phyloP scores from a whole-genome alignment of 1,140 invertebrate genomes.

The Drosophila punjabiensis region DNA sequence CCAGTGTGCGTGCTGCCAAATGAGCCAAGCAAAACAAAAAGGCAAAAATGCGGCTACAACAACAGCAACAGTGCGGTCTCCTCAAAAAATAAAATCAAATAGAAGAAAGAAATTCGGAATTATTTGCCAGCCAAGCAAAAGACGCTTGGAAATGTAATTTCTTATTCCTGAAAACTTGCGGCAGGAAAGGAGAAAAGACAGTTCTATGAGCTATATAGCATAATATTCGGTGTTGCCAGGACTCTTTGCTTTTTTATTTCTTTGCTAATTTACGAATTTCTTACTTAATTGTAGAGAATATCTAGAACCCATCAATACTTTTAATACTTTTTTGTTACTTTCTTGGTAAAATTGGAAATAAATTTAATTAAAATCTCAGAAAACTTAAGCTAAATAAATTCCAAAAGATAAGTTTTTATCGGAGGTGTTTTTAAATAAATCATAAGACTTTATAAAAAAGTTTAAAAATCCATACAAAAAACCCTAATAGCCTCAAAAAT shows the following conservation, averaged over 20 bases:
- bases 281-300: constrained; percentile 28
- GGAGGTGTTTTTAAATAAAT: neutral
- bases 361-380: neutral
- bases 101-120: constrained; percentile 19
- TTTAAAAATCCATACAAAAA: neutral
- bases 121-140: constrained; percentile 44
- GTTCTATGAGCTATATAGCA: constrained; percentile 27
- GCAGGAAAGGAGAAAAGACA: neutral
- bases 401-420: neutral
- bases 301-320: too few species aligned
- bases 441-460: neutral
- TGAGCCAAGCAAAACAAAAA: constrained; percentile 81
- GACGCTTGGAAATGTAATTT: constrained; percentile 49
- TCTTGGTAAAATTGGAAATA: neutral
- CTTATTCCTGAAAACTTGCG: neutral
- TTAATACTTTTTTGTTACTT: neutral
- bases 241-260: constrained; percentile 10
- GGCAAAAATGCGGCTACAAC: constrained; percentile 67
- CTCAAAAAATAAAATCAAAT: constrained; percentile 17
- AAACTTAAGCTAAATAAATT: neutral
- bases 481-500: neutral
- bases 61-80: constrained; percentile 45
- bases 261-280: constrained; percentile 8
- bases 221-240: constrained; percentile 43
- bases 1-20: constrained; percentile 59